A percentile compares a stretch with the other conserved stretches of the same genome.
Evolutionary conservation across 2,113 vertebrate species (phyloP).

Genomic region (Rhizomys pruinosus): DNA sequence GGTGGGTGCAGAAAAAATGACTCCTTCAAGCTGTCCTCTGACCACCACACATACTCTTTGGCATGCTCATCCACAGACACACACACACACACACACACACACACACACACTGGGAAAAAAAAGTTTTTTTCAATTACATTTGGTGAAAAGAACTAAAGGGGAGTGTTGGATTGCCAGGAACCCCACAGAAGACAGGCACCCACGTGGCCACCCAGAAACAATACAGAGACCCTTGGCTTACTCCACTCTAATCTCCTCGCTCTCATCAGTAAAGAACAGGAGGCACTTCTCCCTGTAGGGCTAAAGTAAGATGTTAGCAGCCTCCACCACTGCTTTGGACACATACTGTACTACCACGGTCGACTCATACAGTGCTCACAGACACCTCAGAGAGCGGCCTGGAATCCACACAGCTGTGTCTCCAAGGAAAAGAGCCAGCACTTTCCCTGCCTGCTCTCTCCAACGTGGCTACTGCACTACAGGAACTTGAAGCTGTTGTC

Average conservation of each 20-base stretch:
- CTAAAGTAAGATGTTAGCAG: neutral
- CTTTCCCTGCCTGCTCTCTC: no score
- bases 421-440: neutral
- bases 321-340: neutral
- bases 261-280: no score
- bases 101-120: neutral
- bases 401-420: neutral
- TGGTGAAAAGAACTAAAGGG: neutral
- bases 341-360: neutral
- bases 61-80: neutral
- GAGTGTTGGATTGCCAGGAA: neutral
- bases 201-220: neutral
- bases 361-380: neutral
- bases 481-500: neutral
- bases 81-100: neutral
- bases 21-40: neutral
- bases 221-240: neutral
- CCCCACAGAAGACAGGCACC: neutral
- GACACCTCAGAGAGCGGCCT: neutral
- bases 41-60: neutral
- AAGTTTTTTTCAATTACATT: neutral
- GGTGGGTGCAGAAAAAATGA: neutral
- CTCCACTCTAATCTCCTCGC: neutral
- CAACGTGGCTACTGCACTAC: neutral
- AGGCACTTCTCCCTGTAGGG: no score